Evolutionary conservation across 1,140 invertebrate species (phyloP).

Genomic region (honey bee (Apis mellifera)): DNA sequence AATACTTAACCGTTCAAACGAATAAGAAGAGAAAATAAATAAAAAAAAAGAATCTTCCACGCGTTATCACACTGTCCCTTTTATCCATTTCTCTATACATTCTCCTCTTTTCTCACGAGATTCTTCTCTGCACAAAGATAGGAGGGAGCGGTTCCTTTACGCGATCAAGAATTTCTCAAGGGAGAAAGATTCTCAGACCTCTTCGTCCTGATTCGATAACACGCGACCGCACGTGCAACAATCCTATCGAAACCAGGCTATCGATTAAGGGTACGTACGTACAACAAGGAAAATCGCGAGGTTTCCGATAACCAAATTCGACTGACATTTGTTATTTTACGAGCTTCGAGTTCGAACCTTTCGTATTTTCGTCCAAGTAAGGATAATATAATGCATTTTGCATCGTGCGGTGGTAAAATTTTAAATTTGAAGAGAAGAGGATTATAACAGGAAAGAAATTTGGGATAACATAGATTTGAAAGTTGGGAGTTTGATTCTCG

Average conservation of each 20-base stretch:
- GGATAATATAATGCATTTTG: too few species aligned
- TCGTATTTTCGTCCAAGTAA: too few species aligned
- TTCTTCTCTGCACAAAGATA: neutral
- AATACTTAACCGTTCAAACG: neutral
- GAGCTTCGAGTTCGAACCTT: too few species aligned
- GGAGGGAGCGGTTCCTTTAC: neutral
- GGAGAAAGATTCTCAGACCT: neutral
- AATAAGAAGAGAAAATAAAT: neutral
- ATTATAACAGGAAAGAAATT: too few species aligned
- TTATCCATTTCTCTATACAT: neutral
- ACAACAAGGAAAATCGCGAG: neutral
- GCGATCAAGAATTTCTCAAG: neutral
- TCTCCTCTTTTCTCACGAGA: neutral
- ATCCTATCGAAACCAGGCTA: constrained; percentile 31
- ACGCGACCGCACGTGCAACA: constrained; percentile 20
- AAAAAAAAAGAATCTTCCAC: neutral
- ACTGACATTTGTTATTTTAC: neutral
- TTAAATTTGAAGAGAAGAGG: too few species aligned
- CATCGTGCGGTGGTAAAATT: too few species aligned
- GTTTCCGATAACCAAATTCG: constrained; percentile 8
- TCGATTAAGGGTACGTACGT: constrained; percentile 33
- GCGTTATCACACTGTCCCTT: neutral
- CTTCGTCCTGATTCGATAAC: neutral
- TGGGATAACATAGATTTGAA: too few species aligned
- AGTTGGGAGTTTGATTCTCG: too few species aligned